These are phyloP conservation scores for Apteryx mantelli DNA, from an alignment of 2,113 vertebrate genomes.

Conservation along the genomic window DNA sequence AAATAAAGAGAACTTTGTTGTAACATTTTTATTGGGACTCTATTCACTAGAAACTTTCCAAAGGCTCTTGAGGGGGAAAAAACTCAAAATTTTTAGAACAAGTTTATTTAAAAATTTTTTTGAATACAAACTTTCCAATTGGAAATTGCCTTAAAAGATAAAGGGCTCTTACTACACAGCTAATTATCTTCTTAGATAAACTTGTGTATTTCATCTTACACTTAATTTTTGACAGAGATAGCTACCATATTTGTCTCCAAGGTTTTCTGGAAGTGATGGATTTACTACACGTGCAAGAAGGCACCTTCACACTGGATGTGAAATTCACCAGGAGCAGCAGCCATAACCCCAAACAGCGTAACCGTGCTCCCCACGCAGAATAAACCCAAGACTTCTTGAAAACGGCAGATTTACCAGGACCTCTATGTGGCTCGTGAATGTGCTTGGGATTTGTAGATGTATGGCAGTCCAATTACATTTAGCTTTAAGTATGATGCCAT, in stretches of 20 bases:
- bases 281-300: neutral
- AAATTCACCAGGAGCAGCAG: neutral
- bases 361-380: fast-evolving
- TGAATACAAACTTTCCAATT: neutral
- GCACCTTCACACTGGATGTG: neutral
- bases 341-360: neutral
- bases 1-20: neutral
- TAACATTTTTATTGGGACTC: neutral
- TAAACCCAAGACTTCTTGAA: neutral
- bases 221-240: neutral
- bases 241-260: no score
- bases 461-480: neutral
- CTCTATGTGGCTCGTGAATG: fast-evolving
- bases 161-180: neutral
- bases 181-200: neutral
- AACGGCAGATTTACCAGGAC: fast-evolving
- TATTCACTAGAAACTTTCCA: neutral
- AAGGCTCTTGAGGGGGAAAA: neutral
- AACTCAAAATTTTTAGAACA: neutral
- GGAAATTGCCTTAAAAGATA: neutral
- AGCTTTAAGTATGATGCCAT: neutral
- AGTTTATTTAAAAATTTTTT: neutral
- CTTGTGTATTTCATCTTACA: neutral
- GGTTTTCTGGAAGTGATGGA: neutral
- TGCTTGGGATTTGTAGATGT: fast-evolving